phyloP scores from a whole-genome alignment of 2,113 vertebrate genomes.

The Marcusenius ussheri region DNA sequence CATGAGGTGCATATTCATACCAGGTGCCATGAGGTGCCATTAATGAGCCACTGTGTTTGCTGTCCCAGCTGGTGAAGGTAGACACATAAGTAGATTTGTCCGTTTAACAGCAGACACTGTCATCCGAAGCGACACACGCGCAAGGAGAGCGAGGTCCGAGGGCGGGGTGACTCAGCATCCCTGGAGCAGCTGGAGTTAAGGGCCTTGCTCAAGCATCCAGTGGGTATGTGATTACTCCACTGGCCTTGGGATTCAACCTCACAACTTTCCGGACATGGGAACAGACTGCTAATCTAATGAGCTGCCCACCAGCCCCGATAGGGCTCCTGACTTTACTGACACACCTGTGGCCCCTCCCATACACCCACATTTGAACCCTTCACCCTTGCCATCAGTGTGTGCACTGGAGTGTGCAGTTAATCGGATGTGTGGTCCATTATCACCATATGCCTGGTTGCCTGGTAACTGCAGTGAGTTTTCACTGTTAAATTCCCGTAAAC shows the following conservation, averaged over 20 bases:
- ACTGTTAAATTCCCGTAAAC: not conserved
- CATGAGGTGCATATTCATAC: not conserved
- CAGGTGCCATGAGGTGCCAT: not conserved
- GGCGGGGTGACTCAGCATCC: not conserved
- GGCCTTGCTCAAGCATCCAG: not conserved
- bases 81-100: not conserved
- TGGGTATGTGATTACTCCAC: not conserved
- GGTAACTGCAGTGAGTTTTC: not conserved
- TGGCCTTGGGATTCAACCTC: not conserved
- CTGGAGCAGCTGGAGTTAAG: not conserved
- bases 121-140: not conserved
- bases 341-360: not conserved
- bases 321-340: not conserved
- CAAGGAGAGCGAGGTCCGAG: not conserved
- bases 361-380: not conserved
- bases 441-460: not conserved
- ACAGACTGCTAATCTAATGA: not conserved
- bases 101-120: not conserved
- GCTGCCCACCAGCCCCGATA: not conserved
- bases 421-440: not conserved
- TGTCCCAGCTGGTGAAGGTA: not conserved
- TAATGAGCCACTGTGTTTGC: not conserved
- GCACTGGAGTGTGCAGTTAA: not conserved
- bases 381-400: not conserved
- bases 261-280: not conserved